Percentiles rank a stretch among this genome's conserved stretches.
phyloP scores from a whole-genome alignment of 2,888 invertebrate genomes.

The Ophion ventricosus region DNA sequence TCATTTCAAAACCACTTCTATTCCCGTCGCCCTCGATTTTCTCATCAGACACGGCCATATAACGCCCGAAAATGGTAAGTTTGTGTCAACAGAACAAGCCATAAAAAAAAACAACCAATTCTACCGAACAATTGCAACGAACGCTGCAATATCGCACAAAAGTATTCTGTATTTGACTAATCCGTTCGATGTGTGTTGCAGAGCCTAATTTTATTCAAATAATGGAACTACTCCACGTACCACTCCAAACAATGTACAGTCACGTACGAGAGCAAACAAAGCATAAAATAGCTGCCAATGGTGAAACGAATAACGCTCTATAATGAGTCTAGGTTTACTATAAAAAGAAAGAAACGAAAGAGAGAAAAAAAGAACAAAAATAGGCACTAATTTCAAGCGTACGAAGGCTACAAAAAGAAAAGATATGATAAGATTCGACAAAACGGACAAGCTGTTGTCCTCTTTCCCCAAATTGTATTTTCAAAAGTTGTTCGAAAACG shows the following conservation, averaged over 20 bases:
- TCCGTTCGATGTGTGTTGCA: constrained; percentile 83
- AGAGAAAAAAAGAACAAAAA: constrained; percentile 59
- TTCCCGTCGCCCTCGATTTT: constrained; percentile 95
- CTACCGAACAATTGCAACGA: not conserved
- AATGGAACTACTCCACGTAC: constrained; percentile 94
- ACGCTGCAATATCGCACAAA: not conserved
- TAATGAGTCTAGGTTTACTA: constrained; percentile 75
- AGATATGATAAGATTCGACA: constrained; percentile 58
- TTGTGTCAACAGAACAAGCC: not conserved
- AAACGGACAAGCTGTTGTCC: constrained; percentile 65
- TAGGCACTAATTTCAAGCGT: constrained; percentile 76
- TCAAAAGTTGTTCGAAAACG: constrained; percentile 43
- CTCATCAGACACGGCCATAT: constrained; percentile 95
- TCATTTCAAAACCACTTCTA: constrained; percentile 97
- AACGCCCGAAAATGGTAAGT: constrained; percentile 93
- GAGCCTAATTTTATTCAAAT: constrained; percentile 93
- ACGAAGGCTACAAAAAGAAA: constrained; percentile 74
- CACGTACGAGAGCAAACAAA: constrained; percentile 83
- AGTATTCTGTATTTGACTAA: constrained; percentile 36
- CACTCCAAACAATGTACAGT: constrained; percentile 92
- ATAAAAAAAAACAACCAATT: not conserved
- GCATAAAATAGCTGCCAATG: constrained; percentile 82
- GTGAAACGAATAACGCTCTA: constrained; percentile 79
- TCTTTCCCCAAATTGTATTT: constrained; percentile 57
- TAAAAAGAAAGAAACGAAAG: constrained; percentile 27